Percentiles rank a stretch among this genome's conserved stretches.
Evolutionary conservation across 2,888 invertebrate genomes (phyloP).

Genomic region (Piscicola geometra): DNA sequence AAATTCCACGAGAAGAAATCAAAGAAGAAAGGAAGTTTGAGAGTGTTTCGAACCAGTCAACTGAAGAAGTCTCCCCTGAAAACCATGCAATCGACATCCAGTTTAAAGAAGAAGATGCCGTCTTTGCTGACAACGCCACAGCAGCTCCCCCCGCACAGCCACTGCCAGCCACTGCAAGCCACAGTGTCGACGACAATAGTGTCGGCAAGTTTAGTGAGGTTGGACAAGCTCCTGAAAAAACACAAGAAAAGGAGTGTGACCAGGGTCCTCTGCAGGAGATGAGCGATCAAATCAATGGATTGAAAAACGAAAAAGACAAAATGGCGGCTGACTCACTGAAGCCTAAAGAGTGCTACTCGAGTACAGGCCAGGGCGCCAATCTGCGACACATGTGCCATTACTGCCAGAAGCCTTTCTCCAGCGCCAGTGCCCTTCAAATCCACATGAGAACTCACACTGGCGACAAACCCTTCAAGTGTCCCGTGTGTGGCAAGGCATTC

Average conservation of each 20-base stretch:
- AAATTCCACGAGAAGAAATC: background rate
- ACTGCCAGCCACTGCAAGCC: background rate
- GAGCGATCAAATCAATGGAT: slow-evolving; percentile 8
- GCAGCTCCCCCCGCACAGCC: background rate
- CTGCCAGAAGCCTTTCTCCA: slow-evolving; percentile 97
- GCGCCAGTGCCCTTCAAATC: slow-evolving; percentile 93
- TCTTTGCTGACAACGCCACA: background rate
- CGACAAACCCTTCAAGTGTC: slow-evolving; percentile 91
- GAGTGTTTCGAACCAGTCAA: background rate
- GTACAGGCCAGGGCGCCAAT: slow-evolving; percentile 31
- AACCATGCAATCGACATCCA: too few relatives aligned
- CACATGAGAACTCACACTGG: slow-evolving; percentile 98
- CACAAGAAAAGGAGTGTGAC: background rate
- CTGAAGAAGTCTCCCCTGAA: too few relatives aligned
- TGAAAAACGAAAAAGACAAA: slow-evolving; percentile 10
- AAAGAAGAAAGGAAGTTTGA: background rate
- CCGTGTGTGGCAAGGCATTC: slow-evolving; percentile 66
- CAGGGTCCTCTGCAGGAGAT: background rate
- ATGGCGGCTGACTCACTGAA: background rate
- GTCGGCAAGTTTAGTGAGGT: too few relatives aligned
- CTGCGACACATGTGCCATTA: slow-evolving; percentile 71
- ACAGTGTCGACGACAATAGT: too few relatives aligned
- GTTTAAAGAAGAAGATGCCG: background rate
- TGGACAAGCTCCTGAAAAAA: background rate
- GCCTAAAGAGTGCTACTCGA: slow-evolving; percentile 4